Conservation (phyloP, 2,888 invertebrate genomes). For the Drosophila vallismaia region DNA sequence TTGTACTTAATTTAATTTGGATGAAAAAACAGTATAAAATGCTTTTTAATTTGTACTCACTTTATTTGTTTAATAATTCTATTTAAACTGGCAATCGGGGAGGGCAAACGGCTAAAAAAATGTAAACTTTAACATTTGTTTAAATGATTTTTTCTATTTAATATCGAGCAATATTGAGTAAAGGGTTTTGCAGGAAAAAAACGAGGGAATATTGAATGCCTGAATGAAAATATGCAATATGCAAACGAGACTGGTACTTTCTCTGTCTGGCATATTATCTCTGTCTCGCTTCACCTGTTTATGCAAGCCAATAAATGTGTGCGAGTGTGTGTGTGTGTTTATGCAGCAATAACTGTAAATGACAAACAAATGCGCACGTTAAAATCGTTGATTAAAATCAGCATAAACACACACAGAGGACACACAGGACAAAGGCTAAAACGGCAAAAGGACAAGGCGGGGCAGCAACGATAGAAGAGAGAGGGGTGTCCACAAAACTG, state of each 20-base stretch:
- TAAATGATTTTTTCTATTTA: constrained; percentile 14
- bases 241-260: constrained; percentile 21
- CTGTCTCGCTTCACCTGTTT: constrained; percentile 23
- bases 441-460: constrained; percentile 18
- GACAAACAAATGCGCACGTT: constrained; percentile 60
- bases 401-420: constrained; percentile 43
- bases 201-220: constrained; percentile 4
- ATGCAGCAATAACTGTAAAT: constrained; percentile 57
- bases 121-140: neutral
- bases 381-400: constrained; percentile 66
- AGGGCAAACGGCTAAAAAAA: constrained; percentile 1
- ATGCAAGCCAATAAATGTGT: constrained; percentile 27
- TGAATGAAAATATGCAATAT: constrained; percentile 36
- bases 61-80: constrained; percentile 49
- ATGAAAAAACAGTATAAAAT: constrained; percentile 21
- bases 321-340: constrained; percentile 22
- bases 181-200: constrained; percentile 15
- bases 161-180: constrained; percentile 41
- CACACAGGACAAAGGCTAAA: constrained; percentile 36
- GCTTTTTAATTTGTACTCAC: constrained; percentile 35
- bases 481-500: neutral
- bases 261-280: constrained; percentile 1
- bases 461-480: neutral
- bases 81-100: constrained; percentile 23
- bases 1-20: constrained; percentile 35